A percentile compares a stretch with the other conserved stretches of the same genome.
phyloP scores from a whole-genome alignment of 2,797 vertebrate species.

The Brachyalestes nurse region DNA sequence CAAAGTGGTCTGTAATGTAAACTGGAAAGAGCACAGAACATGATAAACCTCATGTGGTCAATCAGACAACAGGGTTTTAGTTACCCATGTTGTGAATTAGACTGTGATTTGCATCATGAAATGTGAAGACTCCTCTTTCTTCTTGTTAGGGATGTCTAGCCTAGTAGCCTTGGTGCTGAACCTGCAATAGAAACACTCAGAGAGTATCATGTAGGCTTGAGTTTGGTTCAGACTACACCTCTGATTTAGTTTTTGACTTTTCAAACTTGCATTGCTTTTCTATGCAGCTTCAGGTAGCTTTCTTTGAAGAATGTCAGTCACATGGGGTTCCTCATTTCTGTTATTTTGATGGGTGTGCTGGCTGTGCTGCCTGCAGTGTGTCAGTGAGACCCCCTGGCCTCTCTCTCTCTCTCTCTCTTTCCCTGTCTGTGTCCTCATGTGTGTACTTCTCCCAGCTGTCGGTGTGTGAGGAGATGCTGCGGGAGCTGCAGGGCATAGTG shows the following conservation, averaged over 20 bases:
- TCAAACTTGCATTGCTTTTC: not conserved
- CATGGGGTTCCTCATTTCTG: not conserved
- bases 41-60: not conserved
- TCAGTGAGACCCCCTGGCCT: constrained; percentile 72
- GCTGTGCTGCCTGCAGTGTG: constrained; percentile 59
- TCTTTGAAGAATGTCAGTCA: not conserved
- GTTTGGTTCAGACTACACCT: not conserved
- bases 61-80: not conserved
- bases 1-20: not conserved
- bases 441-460: constrained; percentile 82
- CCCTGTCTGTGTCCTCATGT: constrained; percentile 54
- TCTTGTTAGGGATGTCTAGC: not conserved
- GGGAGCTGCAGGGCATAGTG: constrained; percentile 93
- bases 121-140: not conserved
- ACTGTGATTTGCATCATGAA: not conserved
- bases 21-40: not conserved
- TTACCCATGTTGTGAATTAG: not conserved
- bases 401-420: constrained; percentile 52
- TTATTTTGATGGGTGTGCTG: constrained; percentile 43
- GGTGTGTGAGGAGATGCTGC: constrained; percentile 95
- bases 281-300: constrained; percentile 11
- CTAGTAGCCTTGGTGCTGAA: not conserved
- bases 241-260: not conserved
- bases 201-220: too few species aligned
- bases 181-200: not conserved